These are phyloP conservation scores for Ammospiza nelsoni DNA, from an alignment of 2,113 vertebrate species.

Conservation along the genomic window DNA sequence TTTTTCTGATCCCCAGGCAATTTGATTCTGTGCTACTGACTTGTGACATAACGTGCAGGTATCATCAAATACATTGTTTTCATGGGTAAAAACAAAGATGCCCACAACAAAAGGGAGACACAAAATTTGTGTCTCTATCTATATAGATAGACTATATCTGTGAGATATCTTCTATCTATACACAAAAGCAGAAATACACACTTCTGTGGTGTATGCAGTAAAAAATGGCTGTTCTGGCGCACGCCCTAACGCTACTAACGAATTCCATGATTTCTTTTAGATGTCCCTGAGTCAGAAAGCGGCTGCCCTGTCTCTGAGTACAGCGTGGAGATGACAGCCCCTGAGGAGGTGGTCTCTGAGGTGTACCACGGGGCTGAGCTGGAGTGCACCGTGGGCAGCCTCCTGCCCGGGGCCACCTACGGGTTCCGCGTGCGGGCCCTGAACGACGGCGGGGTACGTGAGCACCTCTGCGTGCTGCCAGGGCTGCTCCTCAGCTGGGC, in stretches of 20 bases:
- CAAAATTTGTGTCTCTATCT: background rate
- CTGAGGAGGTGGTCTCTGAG: conserved; percentile 77
- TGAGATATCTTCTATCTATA: background rate
- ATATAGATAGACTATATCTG: background rate
- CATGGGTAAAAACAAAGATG: background rate
- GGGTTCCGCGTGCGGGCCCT: conserved; percentile 87
- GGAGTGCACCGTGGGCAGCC: conserved; percentile 88
- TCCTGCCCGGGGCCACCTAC: conserved; percentile 91
- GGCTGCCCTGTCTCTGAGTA: conserved; percentile 85
- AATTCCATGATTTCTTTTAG: background rate
- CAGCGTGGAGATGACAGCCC: conserved; percentile 91
- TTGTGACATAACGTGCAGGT: background rate
- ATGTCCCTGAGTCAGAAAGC: conserved; percentile 72
- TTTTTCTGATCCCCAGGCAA: background rate
- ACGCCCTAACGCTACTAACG: rapidly evolving
- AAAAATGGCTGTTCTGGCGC: background rate
- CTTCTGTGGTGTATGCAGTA: background rate
- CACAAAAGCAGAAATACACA: background rate
- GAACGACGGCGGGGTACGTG: conserved; percentile 93
- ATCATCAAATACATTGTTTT: background rate
- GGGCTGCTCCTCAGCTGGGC: background rate
- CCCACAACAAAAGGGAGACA: background rate
- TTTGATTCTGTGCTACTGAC: background rate
- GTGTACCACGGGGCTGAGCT: conserved; percentile 87
- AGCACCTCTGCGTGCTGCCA: rapidly evolving